These are phyloP conservation scores for Ondatra zibethicus DNA, from an alignment of 2,113 vertebrate genomes.

Conservation along the genomic window DNA sequence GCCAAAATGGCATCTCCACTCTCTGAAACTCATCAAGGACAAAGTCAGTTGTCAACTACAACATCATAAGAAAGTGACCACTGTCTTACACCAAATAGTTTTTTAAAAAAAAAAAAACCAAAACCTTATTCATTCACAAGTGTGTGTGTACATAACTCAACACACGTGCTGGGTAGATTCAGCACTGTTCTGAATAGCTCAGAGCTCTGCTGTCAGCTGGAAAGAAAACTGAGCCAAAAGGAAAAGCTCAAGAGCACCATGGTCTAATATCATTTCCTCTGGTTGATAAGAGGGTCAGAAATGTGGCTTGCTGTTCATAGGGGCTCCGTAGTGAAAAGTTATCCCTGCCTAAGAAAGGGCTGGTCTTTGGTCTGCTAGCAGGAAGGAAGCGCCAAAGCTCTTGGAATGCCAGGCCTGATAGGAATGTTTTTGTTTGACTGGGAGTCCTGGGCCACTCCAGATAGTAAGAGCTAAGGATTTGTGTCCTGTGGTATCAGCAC, in stretches of 20 bases:
- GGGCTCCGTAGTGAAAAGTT: background rate
- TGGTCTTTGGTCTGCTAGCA: conserved; percentile 16
- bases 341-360: conserved; percentile 2
- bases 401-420: conserved; percentile 73
- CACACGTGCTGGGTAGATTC: background rate
- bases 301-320: background rate
- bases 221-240: background rate
- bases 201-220: background rate
- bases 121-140: background rate
- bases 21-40: background rate
- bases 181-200: background rate
- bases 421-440: conserved; percentile 76
- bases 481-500: background rate
- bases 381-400: conserved; percentile 65
- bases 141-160: background rate
- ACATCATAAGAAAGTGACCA: background rate
- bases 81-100: background rate
- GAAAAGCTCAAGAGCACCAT: background rate
- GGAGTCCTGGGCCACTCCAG: conserved; percentile 33
- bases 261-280: background rate
- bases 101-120: background rate
- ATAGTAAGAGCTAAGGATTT: conserved; percentile 42
- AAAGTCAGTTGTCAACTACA: background rate
- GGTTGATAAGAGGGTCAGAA: background rate
- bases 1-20: background rate